These are phyloP conservation scores for Lomographa bimaculata DNA, from an alignment of 2,888 invertebrate genomes.

Conservation along the genomic window DNA sequence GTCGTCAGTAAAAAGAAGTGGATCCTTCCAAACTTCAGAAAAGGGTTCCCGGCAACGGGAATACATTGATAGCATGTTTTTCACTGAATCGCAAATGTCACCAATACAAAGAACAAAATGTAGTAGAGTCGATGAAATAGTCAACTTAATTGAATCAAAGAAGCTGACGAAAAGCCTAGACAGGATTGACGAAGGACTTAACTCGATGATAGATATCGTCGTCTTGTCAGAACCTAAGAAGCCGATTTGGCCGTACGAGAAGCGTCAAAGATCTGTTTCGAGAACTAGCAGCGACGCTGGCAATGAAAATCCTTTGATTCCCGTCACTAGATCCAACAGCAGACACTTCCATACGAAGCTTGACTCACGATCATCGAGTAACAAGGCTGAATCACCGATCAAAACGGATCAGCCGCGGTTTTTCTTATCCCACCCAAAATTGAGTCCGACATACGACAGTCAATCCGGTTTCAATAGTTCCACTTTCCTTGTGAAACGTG, in stretches of 20 bases:
- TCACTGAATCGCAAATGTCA: constrained; percentile 73
- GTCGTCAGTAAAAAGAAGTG: constrained; percentile 70
- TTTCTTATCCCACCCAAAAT: constrained; percentile 59
- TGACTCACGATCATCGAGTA: constrained; percentile 50
- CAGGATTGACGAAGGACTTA: constrained; percentile 88
- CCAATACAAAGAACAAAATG: constrained; percentile 62
- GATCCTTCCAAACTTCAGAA: constrained; percentile 76
- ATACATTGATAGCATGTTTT: constrained; percentile 85
- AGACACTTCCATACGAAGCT: constrained; percentile 43
- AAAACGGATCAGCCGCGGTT: constrained; percentile 65
- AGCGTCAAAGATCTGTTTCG: constrained; percentile 68
- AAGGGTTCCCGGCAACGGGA: constrained; percentile 73
- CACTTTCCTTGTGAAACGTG: constrained; percentile 85
- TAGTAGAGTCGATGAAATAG: constrained; percentile 74
- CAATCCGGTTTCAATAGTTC: constrained; percentile 65
- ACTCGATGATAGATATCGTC: constrained; percentile 88
- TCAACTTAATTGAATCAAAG: constrained; percentile 83
- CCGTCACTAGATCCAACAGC: constrained; percentile 60
- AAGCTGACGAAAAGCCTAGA: constrained; percentile 90
- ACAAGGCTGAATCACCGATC: constrained; percentile 54
- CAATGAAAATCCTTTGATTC: constrained; percentile 65
- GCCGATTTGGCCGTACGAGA: constrained; percentile 67
- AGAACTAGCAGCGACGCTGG: constrained; percentile 68
- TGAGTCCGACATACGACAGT: constrained; percentile 63
- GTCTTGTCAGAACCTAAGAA: constrained; percentile 83